A percentile compares a stretch with the other conserved stretches of the same genome.
These are phyloP conservation scores for Engraulis encrasicolus DNA, from an alignment of 2,113 vertebrate genomes.

Conservation along the genomic window DNA sequence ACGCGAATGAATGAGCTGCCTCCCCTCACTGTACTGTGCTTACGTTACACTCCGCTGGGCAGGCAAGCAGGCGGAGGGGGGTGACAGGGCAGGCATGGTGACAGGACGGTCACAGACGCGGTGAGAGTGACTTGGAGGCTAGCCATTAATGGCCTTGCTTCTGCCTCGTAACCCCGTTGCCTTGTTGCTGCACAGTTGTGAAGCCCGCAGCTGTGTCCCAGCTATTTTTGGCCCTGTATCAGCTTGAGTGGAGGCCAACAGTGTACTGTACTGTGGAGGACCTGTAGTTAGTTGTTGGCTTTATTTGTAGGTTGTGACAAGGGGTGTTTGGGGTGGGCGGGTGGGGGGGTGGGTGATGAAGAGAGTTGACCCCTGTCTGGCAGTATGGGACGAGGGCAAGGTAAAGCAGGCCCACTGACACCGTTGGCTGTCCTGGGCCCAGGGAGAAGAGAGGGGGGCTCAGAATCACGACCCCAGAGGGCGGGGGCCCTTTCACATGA, in stretches of 20 bases:
- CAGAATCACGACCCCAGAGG: no score
- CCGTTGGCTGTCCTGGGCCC: no score
- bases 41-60: neutral
- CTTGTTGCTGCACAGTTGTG: slow-evolving; percentile 37
- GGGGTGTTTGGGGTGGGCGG: no score
- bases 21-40: neutral
- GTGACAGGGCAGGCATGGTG: no score
- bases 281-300: neutral
- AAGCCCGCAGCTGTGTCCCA: slow-evolving; percentile 58
- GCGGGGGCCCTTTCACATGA: no score
- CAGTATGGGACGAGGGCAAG: no score
- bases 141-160: slow-evolving; percentile 48
- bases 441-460: no score
- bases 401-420: no score
- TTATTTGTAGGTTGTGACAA: no score
- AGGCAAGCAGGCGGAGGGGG: no score
- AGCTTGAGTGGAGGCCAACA: slow-evolving; percentile 25
- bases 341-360: neutral
- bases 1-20: slow-evolving; percentile 42
- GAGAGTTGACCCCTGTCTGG: neutral
- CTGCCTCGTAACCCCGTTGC: no score
- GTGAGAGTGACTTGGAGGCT: neutral
- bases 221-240: slow-evolving; percentile 64
- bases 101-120: neutral
- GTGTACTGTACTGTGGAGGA: neutral